These are phyloP conservation scores for Caenorhabditis sulstoni DNA, from an alignment of 2,888 invertebrate genomes.

Conservation along the genomic window DNA sequence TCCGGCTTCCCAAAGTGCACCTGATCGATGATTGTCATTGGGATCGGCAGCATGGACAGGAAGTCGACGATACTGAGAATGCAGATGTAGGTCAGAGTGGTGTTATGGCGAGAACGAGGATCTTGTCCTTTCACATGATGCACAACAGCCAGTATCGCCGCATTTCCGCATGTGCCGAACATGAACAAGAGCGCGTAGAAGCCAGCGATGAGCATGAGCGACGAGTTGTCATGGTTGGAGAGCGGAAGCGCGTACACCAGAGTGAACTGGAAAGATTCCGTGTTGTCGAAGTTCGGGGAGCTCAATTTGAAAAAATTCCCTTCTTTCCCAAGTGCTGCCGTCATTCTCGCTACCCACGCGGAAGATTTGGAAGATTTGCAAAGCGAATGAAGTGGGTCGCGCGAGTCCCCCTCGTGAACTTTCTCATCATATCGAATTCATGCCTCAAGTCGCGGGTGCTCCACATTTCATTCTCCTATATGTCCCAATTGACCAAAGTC, in stretches of 20 bases:
- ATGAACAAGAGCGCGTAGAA: conserved; percentile 83
- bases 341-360: conserved; percentile 35
- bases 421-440: conserved; percentile 56
- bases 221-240: conserved; percentile 67
- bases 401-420: conserved; percentile 27
- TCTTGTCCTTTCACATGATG: conserved; percentile 68
- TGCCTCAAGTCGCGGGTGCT: conserved; percentile 8
- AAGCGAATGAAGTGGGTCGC: conserved; percentile 19
- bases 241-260: conserved; percentile 66
- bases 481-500: conserved; percentile 39
- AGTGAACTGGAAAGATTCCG: conserved; percentile 56
- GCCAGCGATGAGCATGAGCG: conserved; percentile 82
- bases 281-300: neutral
- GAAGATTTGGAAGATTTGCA: conserved; percentile 29
- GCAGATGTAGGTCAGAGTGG: conserved; percentile 78
- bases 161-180: conserved; percentile 82
- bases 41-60: conserved; percentile 76
- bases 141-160: conserved; percentile 73
- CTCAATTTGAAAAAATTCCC: neutral
- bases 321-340: neutral
- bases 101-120: conserved; percentile 72
- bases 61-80: conserved; percentile 79
- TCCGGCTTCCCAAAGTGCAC: conserved; percentile 34
- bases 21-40: conserved; percentile 80
- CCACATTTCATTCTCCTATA: too few relatives aligned